Evolutionary conservation across 2,113 vertebrate species (phyloP).

Genomic region (Etheostoma spectabile): DNA sequence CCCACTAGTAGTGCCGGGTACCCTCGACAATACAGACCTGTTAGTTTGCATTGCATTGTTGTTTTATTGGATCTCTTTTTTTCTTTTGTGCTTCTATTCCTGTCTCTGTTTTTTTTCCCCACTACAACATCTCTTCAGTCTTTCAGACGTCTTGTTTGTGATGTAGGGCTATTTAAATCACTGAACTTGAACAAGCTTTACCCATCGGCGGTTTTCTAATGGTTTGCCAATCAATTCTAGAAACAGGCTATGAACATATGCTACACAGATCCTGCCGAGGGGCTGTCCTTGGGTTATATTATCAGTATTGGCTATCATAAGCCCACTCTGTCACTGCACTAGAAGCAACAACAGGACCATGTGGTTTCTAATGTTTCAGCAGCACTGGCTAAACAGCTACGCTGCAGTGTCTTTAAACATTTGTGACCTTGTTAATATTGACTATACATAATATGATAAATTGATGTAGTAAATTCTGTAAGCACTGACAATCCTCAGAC

Average conservation of each 20-base stretch:
- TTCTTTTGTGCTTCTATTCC: background rate
- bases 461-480: background rate
- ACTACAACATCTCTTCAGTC: background rate
- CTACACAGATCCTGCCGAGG: slow-evolving; percentile 19
- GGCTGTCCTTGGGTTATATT: slow-evolving; percentile 49
- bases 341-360: slow-evolving; percentile 3
- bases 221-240: slow-evolving; percentile 22
- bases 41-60: slow-evolving; percentile 1
- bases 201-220: slow-evolving; percentile 7
- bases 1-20: slow-evolving; percentile 1
- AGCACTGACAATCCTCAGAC: background rate
- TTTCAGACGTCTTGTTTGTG: background rate
- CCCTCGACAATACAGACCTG: slow-evolving; percentile 10
- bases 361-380: slow-evolving; percentile 38
- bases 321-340: slow-evolving; percentile 15
- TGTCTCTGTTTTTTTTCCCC: background rate
- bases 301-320: slow-evolving; percentile 27
- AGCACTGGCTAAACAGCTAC: background rate
- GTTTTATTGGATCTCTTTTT: slow-evolving; percentile 9
- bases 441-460: background rate
- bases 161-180: slow-evolving; percentile 22
- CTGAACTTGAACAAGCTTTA: slow-evolving; percentile 37
- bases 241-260: slow-evolving; percentile 32
- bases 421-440: slow-evolving; percentile 13
- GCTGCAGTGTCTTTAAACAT: slow-evolving; percentile 10